Evolutionary conservation across 2,888 invertebrate genomes (phyloP).

Genomic region (Aspidiotus destructor): DNA sequence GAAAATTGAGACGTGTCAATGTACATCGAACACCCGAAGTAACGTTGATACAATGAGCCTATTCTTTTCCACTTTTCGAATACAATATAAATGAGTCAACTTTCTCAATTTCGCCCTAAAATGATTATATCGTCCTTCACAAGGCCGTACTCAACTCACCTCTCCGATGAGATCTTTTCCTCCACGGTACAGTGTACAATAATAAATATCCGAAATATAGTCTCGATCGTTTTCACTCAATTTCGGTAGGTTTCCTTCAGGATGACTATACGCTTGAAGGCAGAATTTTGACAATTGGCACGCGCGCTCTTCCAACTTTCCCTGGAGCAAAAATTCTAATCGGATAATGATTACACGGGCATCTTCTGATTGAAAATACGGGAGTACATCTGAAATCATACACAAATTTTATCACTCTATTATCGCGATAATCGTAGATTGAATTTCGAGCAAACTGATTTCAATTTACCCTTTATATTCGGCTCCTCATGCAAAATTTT

Average conservation of each 20-base stretch:
- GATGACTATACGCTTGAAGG: slow-evolving; percentile 45
- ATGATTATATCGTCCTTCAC: too few species aligned
- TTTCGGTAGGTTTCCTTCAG: slow-evolving; percentile 35
- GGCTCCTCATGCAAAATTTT: slow-evolving; percentile 43
- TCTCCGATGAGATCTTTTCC: slow-evolving; percentile 48
- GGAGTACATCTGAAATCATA: slow-evolving; percentile 40
- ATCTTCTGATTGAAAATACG: slow-evolving; percentile 54
- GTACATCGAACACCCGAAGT: too few species aligned
- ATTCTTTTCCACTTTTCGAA: too few species aligned
- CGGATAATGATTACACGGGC: slow-evolving; percentile 52
- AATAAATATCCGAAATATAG: slow-evolving; percentile 52
- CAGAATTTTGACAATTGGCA: slow-evolving; percentile 50
- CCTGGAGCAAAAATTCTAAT: slow-evolving; percentile 52
- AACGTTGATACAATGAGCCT: too few species aligned
- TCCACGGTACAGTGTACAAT: slow-evolving; percentile 50
- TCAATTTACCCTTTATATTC: too few species aligned
- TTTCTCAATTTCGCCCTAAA: too few species aligned
- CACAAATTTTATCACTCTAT: not conserved
- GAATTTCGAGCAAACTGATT: too few species aligned
- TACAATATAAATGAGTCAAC: too few species aligned
- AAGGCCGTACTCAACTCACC: slow-evolving; percentile 39
- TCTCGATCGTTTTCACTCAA: slow-evolving; percentile 45
- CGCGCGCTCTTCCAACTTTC: slow-evolving; percentile 54
- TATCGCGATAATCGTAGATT: too few species aligned
- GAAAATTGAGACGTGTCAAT: not conserved